phyloP scores from a whole-genome alignment of 2,113 vertebrate species.

The Larimichthys crocea region DNA sequence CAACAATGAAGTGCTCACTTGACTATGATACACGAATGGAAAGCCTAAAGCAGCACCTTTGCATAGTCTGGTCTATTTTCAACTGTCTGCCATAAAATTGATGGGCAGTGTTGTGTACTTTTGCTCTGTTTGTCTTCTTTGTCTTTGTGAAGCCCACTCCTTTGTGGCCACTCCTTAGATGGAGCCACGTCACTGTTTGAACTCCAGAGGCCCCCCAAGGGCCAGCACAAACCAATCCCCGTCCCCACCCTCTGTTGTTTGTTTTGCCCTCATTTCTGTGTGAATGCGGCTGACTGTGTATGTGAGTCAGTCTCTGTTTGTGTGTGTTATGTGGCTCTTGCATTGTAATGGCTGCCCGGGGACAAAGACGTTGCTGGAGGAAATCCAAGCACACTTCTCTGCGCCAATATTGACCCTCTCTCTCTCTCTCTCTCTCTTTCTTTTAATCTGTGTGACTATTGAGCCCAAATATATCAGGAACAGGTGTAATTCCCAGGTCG shows the following conservation, averaged over 20 bases:
- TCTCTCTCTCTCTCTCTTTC: slow-evolving; percentile 29
- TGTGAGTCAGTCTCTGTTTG: slow-evolving; percentile 32
- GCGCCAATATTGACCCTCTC: slow-evolving; percentile 67
- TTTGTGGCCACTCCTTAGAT: slow-evolving; percentile 74
- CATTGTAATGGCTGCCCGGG: slow-evolving; percentile 57
- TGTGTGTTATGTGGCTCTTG: slow-evolving; percentile 53
- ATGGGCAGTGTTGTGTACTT: slow-evolving; percentile 38
- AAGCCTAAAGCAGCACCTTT: neutral
- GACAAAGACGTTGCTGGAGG: slow-evolving; percentile 73
- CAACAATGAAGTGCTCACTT: neutral
- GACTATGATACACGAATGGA: neutral
- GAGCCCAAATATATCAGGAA: slow-evolving; percentile 20
- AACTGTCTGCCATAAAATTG: neutral
- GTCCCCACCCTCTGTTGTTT: slow-evolving; percentile 77
- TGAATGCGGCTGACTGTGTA: slow-evolving; percentile 58
- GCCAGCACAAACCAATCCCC: slow-evolving; percentile 56
- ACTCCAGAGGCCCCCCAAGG: slow-evolving; percentile 69
- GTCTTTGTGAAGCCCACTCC: slow-evolving; percentile 62
- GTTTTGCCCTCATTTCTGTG: slow-evolving; percentile 81
- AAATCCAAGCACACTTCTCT: slow-evolving; percentile 69
- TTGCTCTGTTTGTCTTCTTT: slow-evolving; percentile 66
- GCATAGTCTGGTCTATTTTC: neutral
- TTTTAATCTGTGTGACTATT: slow-evolving; percentile 23
- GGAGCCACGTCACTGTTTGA: slow-evolving; percentile 67
- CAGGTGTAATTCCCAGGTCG: slow-evolving; percentile 45